Evolutionary conservation across 2,888 invertebrate genomes (phyloP), one percentile per base, ranked within the genome.

Genomic region (Drosophila rubida): DNA sequence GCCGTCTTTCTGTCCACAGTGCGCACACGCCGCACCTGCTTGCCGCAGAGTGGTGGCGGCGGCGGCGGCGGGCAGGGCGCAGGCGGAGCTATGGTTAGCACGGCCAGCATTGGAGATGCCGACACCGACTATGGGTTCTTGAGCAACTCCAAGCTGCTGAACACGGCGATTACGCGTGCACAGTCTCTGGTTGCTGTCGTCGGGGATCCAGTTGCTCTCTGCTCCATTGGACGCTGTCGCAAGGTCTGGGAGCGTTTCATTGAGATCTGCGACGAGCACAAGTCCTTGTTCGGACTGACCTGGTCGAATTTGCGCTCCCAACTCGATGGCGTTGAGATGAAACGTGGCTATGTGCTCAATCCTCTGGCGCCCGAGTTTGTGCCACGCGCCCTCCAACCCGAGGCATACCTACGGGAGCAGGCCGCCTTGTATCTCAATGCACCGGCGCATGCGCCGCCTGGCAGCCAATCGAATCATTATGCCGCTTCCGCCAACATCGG

Each of bases 151-250:
- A 95, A 96, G 85, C 93, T 97, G 4, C 91, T 97, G 23, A 97
- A 96, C 89, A 97, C 97, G 0, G 97, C 97, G 0, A 95, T 97
- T 51, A 97, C 94, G 0, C 93, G 97, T 63, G 96, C 97, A 0
- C 96, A 96, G 91, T 95, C 96, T 79, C 91, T 96, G 48, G 96
- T 97, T 0, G 96, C 96, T 2, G 96, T 97, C 11, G 95, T 97
- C 1, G 97, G 97, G 0, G 97, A 97, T 92, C 96, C 97, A 0
- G 94, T 96, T 0, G 96, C 96, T 0, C 92, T 97, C 8, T 95
- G 96, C 82, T 95, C 96, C 0, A 94, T 96, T 49, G 97, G 97
- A 6, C 94, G 95, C 66, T 96, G 96, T 91, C 94, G 95, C 72
- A 95, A 95, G 92, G 94, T 96, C 0, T 97, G 97, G 97, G 96